phyloP scores from a whole-genome alignment of 2,113 vertebrate species.

The Theristicus caerulescens region DNA sequence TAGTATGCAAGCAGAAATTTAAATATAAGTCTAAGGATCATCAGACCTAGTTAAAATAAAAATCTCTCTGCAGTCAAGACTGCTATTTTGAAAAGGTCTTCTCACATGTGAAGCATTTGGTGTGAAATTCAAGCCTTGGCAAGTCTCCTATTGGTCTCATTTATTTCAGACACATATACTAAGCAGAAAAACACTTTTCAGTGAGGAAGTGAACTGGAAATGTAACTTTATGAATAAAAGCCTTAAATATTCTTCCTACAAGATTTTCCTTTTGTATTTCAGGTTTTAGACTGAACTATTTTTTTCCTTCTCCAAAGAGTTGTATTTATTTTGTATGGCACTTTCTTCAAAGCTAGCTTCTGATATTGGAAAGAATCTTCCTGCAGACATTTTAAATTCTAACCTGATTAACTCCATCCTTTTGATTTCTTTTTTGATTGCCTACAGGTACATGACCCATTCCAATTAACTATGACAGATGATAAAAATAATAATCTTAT shows the following conservation, averaged over 20 bases:
- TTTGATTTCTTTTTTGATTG: constrained; percentile 35
- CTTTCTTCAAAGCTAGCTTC: not conserved
- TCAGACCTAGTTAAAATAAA: not conserved
- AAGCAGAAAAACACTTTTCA: not conserved
- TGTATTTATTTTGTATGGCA: not conserved
- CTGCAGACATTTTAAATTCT: not conserved
- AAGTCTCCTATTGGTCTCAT: not conserved
- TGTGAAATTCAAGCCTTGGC: not conserved
- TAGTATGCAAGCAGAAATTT: not conserved
- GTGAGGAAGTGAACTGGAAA: not conserved
- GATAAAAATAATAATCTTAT: constrained; percentile 32
- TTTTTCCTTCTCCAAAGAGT: not conserved
- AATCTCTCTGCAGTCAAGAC: not conserved
- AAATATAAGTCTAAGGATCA: not conserved
- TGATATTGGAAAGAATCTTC: not conserved
- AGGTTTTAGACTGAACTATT: not conserved
- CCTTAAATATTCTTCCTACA: not conserved
- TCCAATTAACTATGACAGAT: constrained; percentile 49
- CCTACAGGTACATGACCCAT: not conserved
- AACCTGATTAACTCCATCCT: not conserved
- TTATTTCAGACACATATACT: not conserved
- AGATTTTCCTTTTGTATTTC: not conserved
- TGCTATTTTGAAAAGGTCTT: not conserved
- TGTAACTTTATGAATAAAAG: not conserved
- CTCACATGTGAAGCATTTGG: not conserved